Percentiles rank a stretch among this genome's conserved stretches.
Conservation (phyloP, 2,888 invertebrate genomes). For the Scelioninae gen. 2 region DNA sequence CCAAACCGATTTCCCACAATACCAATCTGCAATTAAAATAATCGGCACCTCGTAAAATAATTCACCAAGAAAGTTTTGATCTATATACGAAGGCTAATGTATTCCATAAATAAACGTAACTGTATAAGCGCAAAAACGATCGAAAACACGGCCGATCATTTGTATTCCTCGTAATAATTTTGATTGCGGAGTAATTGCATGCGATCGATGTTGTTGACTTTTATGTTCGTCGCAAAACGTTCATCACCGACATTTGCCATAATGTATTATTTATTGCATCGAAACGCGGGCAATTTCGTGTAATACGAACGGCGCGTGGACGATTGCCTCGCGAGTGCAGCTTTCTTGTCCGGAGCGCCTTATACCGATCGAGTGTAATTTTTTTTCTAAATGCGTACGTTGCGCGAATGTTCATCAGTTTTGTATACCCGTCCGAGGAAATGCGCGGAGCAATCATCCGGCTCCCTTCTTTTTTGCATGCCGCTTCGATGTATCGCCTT, state of each 20-base stretch:
- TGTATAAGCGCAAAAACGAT: constrained; percentile 13
- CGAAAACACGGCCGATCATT: constrained; percentile 11
- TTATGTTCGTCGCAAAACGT: constrained; percentile 32
- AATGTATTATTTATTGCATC: constrained; percentile 52
- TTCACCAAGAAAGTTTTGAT: no score
- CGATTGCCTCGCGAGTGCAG: constrained; percentile 18
- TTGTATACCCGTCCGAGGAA: constrained; percentile 27
- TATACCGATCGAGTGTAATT: constrained; percentile 32
- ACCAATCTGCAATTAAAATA: no score
- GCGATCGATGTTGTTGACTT: constrained; percentile 19
- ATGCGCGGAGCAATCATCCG: constrained; percentile 26
- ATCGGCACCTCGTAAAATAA: no score
- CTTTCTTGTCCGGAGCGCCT: constrained; percentile 38
- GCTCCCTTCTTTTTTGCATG: constrained; percentile 31
- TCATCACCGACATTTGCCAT: constrained; percentile 28
- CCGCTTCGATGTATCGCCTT: constrained; percentile 38
- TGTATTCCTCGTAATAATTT: constrained; percentile 40
- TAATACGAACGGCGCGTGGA: constrained; percentile 47
- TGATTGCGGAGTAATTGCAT: constrained; percentile 31
- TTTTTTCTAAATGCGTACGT: constrained; percentile 42
- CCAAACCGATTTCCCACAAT: no score
- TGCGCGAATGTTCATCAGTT: constrained; percentile 42
- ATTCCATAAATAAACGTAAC: background rate
- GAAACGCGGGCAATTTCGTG: constrained; percentile 22
- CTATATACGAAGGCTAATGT: no score